Base-by-base conservation (phyloP, 2,113 vertebrate genomes). In the Trematocara macrostoma region DNA sequence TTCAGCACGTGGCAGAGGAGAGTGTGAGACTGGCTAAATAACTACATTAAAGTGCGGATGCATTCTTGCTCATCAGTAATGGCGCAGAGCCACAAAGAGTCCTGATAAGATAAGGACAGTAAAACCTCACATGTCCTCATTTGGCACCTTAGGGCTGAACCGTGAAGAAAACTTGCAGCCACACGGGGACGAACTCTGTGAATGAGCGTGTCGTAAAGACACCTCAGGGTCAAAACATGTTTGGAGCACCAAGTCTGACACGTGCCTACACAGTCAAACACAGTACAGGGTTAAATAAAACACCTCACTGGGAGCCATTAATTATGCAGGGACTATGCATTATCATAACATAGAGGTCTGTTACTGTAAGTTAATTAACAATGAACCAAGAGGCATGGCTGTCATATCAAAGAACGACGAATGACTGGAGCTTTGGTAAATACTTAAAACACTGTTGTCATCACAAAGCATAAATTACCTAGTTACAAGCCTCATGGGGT, bases 301-400 rank as follows among this genome's bases (percentile, higher is more conserved):
- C 6, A 35, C 79, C 88, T 88, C 88, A 71, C 74, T 90, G 86
- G 82, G 87, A 56, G 14, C 79, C 76, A 87, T 95, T 82, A 88
- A 93, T 95, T 89, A 91, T 90, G 81, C 78, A 92, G 64, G 52
- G 53, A 53, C 78, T 67, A 51, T 83, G 76, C 88, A 87, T 92
- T 87, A 93, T 92, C 84, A 81, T 55, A 87, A 88, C 88, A 88
- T 71, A 86, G 74, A 81, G 76, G 59, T 78, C 42, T 69, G 55
- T 89, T 89, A 81, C 86, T 86, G 64, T 12, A 61, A 92, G 45
- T 83, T 90, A 93, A 93, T 92, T 91, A 92, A 89, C 84, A 79
- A 83, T 83, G 81, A 90, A 35, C 57, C n/a, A 26, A 80, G 64
- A 79, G 31, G 31, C 47, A 64, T 56, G 71, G 67, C 67, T 87